Evolutionary conservation across 2,113 vertebrate species (phyloP).

Genomic region (Mesocricetus auratus): DNA sequence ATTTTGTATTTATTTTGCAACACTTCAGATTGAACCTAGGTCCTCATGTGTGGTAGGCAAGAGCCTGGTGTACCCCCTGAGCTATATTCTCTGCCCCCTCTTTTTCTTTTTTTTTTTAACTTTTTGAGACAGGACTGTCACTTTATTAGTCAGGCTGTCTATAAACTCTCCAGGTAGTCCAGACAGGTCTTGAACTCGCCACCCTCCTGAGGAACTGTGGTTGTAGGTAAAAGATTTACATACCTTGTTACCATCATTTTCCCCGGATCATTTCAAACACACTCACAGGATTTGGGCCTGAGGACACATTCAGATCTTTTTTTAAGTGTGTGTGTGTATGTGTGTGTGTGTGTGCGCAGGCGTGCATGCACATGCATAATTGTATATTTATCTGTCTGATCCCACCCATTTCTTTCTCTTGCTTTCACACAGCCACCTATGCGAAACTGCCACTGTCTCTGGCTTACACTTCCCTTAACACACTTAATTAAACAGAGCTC

Average conservation of each 20-base stretch:
- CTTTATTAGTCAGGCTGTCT: neutral
- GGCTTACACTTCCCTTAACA: neutral
- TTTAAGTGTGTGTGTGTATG: fast-evolving
- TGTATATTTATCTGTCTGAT: neutral
- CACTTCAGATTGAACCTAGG: neutral
- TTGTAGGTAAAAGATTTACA: neutral
- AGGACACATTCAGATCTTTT: neutral
- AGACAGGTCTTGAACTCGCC: neutral
- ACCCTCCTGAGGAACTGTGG: neutral
- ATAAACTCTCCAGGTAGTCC: neutral
- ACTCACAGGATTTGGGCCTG: neutral
- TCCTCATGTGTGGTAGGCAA: neutral
- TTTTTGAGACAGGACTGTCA: neutral
- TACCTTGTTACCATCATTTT: neutral
- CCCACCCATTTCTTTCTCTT: neutral
- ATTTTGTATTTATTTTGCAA: neutral
- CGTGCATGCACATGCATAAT: neutral
- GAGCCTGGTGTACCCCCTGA: too few species aligned
- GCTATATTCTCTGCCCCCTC: neutral
- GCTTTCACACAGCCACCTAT: neutral
- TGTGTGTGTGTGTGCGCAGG: neutral
- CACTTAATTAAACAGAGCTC: neutral
- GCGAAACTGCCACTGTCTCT: neutral
- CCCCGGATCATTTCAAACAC: neutral
- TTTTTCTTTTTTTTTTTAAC: neutral